Evolutionary conservation across 2,113 vertebrate species (phyloP).

Genomic region (Arizona elegans): DNA sequence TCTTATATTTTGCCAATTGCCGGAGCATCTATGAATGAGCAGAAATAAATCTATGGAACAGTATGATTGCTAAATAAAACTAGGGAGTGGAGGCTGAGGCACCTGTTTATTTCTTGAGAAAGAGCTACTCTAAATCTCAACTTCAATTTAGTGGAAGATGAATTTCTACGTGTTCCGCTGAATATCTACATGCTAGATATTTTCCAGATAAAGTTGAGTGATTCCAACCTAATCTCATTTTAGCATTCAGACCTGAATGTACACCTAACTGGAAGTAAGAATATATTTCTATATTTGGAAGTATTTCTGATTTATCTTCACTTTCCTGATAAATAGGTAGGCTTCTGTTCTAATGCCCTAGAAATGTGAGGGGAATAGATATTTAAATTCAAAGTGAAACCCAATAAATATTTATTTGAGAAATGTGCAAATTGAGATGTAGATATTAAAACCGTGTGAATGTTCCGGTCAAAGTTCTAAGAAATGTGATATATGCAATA

Average conservation of each 20-base stretch:
- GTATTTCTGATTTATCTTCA: background rate
- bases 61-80: background rate
- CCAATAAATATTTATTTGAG: background rate
- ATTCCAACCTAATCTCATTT: background rate
- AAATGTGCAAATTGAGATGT: background rate
- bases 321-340: background rate
- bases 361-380: background rate
- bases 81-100: rapidly evolving
- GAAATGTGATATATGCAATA: background rate
- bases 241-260: background rate
- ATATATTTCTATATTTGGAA: background rate
- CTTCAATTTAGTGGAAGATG: background rate
- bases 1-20: slow-evolving; percentile 39
- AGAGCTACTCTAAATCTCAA: background rate
- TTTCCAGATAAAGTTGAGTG: background rate
- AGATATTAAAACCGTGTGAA: background rate
- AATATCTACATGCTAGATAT: background rate
- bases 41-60: background rate
- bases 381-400: background rate
- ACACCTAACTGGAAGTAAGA: background rate
- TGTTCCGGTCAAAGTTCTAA: background rate
- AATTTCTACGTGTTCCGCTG: background rate
- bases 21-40: rapidly evolving
- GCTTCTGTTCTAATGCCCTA: background rate
- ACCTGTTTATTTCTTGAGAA: background rate